These are phyloP conservation scores for Phyllotreta striolata DNA, from an alignment of 2,888 invertebrate species.

Conservation along the genomic window DNA sequence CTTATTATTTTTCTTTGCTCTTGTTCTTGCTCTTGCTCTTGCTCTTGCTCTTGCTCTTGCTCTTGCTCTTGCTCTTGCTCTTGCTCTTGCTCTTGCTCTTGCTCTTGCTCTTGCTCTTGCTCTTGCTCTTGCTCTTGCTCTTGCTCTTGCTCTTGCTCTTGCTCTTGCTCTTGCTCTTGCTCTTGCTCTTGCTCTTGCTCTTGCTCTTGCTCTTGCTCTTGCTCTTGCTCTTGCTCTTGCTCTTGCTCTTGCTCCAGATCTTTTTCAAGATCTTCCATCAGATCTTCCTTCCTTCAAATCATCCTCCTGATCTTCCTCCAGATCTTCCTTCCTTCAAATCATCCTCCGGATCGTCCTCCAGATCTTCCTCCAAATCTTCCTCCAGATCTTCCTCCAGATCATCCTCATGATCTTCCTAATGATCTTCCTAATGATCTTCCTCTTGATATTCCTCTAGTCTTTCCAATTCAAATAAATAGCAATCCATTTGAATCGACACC, in stretches of 20 bases:
- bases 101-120: slow-evolving; percentile 4
- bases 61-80: slow-evolving; percentile 9
- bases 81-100: slow-evolving; percentile 1
- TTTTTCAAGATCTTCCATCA: no score
- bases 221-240: neutral
- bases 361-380: neutral
- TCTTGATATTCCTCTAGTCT: no score
- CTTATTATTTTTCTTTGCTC: slow-evolving; percentile 11
- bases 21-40: slow-evolving; percentile 11
- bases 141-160: slow-evolving; percentile 1
- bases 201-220: slow-evolving; percentile 1
- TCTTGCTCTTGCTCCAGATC: no score
- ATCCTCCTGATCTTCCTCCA: neutral
- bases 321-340: neutral
- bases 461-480: no score
- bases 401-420: neutral
- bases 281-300: no score
- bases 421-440: no score
- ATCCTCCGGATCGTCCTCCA: neutral
- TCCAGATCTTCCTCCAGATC: neutral
- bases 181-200: slow-evolving; percentile 4
- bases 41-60: slow-evolving; percentile 13
- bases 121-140: slow-evolving; percentile 5
- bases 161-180: slow-evolving; percentile 7
- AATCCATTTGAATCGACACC: no score